Base-by-base conservation (phyloP, 2,888 invertebrate species). In the Drosophila diplacantha region DNA sequence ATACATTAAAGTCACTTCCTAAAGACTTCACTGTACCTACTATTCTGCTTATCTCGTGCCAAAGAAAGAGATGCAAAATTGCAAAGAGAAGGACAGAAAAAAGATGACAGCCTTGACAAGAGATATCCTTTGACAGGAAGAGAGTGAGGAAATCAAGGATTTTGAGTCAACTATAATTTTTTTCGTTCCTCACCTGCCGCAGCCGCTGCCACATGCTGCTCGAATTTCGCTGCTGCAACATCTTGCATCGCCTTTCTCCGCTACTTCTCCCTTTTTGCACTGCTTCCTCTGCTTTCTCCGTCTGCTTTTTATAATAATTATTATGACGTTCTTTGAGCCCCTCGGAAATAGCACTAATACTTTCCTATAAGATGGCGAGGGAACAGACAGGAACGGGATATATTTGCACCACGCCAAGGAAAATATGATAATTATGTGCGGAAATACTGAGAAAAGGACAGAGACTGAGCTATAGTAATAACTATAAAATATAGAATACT, bases 171-270 rank as follows among this genome's bases (percentile, higher is more conserved):
- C 80, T 63, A 61, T 41, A 41, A 24, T 24, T 22, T 61, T 68
- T 57, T 49, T 34, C 18, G 56, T 56, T 46, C 53, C 38, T 46
- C 54, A 62, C 71, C 59, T 64, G 46, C 49, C 46, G n/a, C 60
- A 68, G 82, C 5, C 4, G 43, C 44, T 18, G 44, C 83, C 80
- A 82, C 83, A 84, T 80, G 80, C 80, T 65, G 52, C 80, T 80
- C 80, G 71, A 76, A 72, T 80, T 80, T 72, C 80, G 77, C 66
- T 73, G 47, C 47, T 64, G 64, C 73, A 46, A 44, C 44, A 14
- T 44, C 29, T 44, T 44, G 44, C 67, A 38, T 3, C 4, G 20
- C 32, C 39, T 29, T 43, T 57, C 32, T 11, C 32, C 12, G 24
- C 50, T 18, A 52, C 49, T 47, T 32, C 18, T 53, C 50, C 43